Percentiles rank a stretch among this genome's conserved stretches.
Conservation (phyloP, 2,113 vertebrate genomes). For the Martes martes region DNA sequence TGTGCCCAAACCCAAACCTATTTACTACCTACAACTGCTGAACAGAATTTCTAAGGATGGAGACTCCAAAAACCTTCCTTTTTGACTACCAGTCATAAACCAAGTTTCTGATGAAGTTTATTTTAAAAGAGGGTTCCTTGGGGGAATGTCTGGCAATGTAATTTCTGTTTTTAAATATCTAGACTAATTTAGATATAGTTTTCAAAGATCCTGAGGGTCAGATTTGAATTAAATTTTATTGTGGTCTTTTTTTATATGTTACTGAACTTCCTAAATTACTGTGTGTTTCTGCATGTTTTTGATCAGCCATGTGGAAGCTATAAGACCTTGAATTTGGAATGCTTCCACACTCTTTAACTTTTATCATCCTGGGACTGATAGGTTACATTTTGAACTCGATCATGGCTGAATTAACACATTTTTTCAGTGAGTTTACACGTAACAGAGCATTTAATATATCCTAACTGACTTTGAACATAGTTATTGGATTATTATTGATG, state of each 20-base stretch:
- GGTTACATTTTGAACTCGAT: slow-evolving; percentile 70
- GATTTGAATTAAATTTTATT: slow-evolving; percentile 23
- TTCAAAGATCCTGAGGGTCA: background rate
- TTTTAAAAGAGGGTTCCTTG: background rate
- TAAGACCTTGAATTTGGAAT: slow-evolving; percentile 66
- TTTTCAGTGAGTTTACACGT: background rate
- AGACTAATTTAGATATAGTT: slow-evolving; percentile 11
- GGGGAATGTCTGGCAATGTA: background rate
- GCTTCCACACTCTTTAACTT: slow-evolving; percentile 68
- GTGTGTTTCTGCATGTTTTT: slow-evolving; percentile 49
- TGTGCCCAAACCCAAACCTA: background rate
- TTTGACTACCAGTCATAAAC: background rate
- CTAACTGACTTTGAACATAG: background rate
- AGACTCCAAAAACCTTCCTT: background rate
- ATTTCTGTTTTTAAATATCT: slow-evolving; percentile 14
- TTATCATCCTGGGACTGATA: slow-evolving; percentile 61
- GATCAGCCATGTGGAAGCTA: slow-evolving; percentile 61
- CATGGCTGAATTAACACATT: slow-evolving; percentile 60
- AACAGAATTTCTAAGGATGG: background rate
- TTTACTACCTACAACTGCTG: background rate
- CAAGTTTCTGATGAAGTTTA: slow-evolving; percentile 3
- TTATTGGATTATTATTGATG: background rate
- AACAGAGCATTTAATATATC: background rate
- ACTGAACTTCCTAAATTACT: slow-evolving; percentile 64
- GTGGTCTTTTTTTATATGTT: slow-evolving; percentile 24